Evolutionary conservation across 2,888 invertebrate genomes (phyloP).

Genomic region (Trachelus stipa): DNA sequence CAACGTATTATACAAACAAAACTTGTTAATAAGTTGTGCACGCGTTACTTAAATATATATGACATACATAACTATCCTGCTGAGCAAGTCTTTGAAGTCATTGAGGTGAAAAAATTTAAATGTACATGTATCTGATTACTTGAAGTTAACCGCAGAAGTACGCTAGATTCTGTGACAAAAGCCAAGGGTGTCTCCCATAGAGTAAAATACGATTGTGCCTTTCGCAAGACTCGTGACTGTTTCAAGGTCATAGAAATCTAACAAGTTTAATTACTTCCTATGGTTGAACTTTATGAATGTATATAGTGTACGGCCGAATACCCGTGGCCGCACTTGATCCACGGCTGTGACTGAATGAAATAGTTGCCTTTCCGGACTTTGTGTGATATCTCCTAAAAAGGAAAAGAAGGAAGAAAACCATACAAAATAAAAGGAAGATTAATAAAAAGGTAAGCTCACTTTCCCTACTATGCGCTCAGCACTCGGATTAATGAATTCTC

Average conservation of each 20-base stretch:
- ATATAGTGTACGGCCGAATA: constrained; percentile 18
- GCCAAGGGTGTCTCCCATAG: background rate
- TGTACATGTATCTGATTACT: background rate
- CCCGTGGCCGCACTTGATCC: background rate
- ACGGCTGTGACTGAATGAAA: background rate
- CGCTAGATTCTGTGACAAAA: background rate
- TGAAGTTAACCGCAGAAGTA: background rate
- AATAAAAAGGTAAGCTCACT: background rate
- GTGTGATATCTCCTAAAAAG: background rate
- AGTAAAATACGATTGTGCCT: constrained; percentile 3
- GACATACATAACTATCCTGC: too few species aligned
- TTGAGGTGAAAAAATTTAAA: background rate
- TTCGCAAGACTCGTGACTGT: constrained; percentile 38
- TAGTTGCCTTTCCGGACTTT: background rate
- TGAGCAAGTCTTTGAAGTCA: too few species aligned
- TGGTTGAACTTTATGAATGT: constrained; percentile 15
- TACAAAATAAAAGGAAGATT: background rate
- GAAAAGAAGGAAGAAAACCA: background rate
- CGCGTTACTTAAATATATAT: too few species aligned
- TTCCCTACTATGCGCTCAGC: background rate
- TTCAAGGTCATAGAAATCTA: constrained; percentile 56
- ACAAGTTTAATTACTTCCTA: constrained; percentile 12
- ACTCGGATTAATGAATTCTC: background rate
- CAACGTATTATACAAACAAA: too few species aligned
- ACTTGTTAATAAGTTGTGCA: too few species aligned